These are phyloP conservation scores for Atlantisia rogersi DNA, from an alignment of 2,113 vertebrate species.

Conservation along the genomic window DNA sequence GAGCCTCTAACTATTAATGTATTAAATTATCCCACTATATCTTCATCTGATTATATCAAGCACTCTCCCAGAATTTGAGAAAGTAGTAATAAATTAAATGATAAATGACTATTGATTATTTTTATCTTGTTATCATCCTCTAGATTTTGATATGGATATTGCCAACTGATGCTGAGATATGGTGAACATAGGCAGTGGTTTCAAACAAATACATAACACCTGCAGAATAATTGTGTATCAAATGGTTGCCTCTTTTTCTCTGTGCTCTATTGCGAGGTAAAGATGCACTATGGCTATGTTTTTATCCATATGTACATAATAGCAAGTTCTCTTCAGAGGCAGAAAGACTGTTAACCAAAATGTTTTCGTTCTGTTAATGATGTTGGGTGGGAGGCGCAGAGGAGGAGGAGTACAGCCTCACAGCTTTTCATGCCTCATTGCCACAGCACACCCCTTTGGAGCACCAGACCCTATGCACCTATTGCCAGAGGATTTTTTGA, in stretches of 20 bases:
- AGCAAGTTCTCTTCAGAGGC: not conserved
- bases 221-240: not conserved
- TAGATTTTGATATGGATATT: slow-evolving; percentile 10
- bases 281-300: not conserved
- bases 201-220: not conserved
- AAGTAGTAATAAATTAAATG: slow-evolving; percentile 49
- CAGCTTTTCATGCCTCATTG: not conserved
- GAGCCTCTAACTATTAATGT: slow-evolving; percentile 31
- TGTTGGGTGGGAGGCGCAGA: not conserved
- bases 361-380: not conserved
- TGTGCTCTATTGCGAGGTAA: not conserved
- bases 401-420: not conserved
- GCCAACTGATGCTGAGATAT: not conserved
- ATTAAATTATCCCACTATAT: slow-evolving; percentile 54
- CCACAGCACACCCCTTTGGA: not conserved
- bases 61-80: slow-evolving; percentile 35
- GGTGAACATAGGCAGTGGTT: not conserved
- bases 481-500: not conserved
- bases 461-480: not conserved
- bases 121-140: slow-evolving; percentile 6
- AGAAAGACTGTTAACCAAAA: not conserved
- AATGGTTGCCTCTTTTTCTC: not conserved
- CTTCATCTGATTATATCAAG: slow-evolving; percentile 60
- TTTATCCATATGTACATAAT: not conserved
- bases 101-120: slow-evolving; percentile 49